Percentiles rank a stretch among this genome's conserved stretches.
These are phyloP conservation scores for Noctua fimbriata DNA, from an alignment of 2,888 invertebrate species.

Conservation along the genomic window DNA sequence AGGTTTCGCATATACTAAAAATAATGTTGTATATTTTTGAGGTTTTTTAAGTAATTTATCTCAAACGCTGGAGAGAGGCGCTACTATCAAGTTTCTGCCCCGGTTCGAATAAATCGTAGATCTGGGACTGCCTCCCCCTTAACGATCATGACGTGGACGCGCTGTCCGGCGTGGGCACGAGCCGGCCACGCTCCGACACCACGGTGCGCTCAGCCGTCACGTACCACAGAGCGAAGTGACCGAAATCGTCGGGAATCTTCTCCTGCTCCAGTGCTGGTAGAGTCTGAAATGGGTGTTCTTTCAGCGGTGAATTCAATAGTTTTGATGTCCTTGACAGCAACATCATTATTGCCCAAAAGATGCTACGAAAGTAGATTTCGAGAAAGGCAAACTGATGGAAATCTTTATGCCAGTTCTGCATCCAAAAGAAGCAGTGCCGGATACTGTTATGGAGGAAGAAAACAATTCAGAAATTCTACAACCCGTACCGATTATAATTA, in stretches of 20 bases:
- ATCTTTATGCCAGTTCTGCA: constrained; percentile 18
- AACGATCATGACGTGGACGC: constrained; percentile 73
- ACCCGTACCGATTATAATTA: background rate
- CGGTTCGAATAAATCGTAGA: too few species aligned
- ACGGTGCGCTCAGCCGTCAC: constrained; percentile 79
- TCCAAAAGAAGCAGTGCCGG: constrained; percentile 5
- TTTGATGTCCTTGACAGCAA: constrained; percentile 53
- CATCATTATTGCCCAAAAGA: constrained; percentile 1
- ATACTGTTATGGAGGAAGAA: constrained; percentile 16
- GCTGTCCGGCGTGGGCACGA: constrained; percentile 73
- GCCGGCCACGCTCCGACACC: too few species aligned
- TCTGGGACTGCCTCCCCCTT: too few species aligned
- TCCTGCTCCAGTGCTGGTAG: constrained; percentile 71
- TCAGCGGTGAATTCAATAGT: constrained; percentile 28
- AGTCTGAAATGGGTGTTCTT: background rate
- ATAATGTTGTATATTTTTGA: too few species aligned
- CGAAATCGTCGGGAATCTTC: constrained; percentile 76
- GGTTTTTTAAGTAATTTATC: too few species aligned
- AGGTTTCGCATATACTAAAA: too few species aligned
- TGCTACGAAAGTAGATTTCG: constrained; percentile 1
- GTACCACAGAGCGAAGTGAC: constrained; percentile 78
- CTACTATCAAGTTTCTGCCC: too few species aligned
- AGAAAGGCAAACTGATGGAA: constrained; percentile 33
- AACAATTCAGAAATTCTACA: constrained; percentile 4
- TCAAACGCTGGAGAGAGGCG: too few species aligned